These are phyloP conservation scores for Chionodraco myersi DNA, from an alignment of 2,113 vertebrate species.

Conservation along the genomic window DNA sequence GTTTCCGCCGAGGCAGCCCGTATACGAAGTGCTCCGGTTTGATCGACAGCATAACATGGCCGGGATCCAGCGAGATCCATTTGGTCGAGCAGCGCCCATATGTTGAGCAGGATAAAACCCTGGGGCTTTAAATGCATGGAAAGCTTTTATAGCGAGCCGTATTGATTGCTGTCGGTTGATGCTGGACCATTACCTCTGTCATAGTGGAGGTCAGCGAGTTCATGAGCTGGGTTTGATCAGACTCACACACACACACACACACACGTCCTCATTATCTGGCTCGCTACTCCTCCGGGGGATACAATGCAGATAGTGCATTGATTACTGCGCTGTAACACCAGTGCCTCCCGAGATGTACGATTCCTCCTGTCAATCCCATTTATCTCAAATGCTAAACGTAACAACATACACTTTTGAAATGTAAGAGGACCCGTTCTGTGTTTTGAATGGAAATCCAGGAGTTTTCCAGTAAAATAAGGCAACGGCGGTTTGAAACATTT, in stretches of 20 bases:
- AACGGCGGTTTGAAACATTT: background rate
- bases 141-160: slow-evolving; percentile 50
- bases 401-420: background rate
- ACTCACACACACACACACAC: background rate
- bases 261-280: background rate
- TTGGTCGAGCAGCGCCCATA: slow-evolving; percentile 53
- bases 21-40: slow-evolving; percentile 46
- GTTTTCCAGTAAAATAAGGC: background rate
- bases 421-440: background rate
- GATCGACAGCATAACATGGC: slow-evolving; percentile 51
- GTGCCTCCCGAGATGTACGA: background rate
- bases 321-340: background rate
- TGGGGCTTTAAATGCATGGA: slow-evolving; percentile 48
- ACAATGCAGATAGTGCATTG: background rate
- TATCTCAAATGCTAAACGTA: background rate
- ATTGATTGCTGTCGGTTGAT: slow-evolving; percentile 63
- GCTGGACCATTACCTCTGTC: slow-evolving; percentile 34
- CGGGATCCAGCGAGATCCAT: slow-evolving; percentile 39
- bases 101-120: slow-evolving; percentile 33
- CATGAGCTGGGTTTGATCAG: slow-evolving; percentile 30
- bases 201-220: slow-evolving; percentile 47
- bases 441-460: background rate
- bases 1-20: background rate
- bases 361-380: background rate
- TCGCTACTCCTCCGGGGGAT: slow-evolving; percentile 17